Base-by-base conservation (phyloP, 2,113 vertebrate genomes). In the Corythoichthys haematopterus region DNA sequence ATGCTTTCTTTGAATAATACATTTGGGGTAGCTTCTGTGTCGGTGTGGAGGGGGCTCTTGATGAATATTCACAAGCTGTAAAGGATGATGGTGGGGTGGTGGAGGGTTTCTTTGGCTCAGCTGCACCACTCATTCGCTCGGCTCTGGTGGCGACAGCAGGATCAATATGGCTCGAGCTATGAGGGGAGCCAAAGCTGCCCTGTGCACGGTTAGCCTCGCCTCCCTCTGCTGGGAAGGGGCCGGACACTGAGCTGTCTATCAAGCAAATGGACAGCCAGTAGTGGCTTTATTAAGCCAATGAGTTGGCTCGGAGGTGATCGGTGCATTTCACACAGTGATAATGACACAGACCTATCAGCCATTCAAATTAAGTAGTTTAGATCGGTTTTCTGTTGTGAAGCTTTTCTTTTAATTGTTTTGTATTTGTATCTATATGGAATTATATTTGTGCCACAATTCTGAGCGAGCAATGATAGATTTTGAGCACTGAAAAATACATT, bases 51-150 rank as follows among this genome's bases (percentile, higher is more conserved):
- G 33, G 5, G 12, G 38, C 58, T 35, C 43, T 68, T 76, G 73
- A 89, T 92, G 79, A 90, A 91, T 91, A 91, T 92, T 88, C 88
- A 91, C 38, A 63, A 82, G 78, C 69, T 80, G 82, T n/a, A 14
- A 57, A 57, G 55, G 33, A 36, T 36, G 47, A 13, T 50, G 55
- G 33, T 4, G 35, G 3, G 4, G 55, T 28, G 7, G 20, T 20
- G 2, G 55, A 33, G 20, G 4, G 55, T 4, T 8, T 35, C 12
- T 57, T 57, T 57, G 80, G 79, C 81, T 78, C 83, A 85, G 86
- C 84, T 85, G 88, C 65, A 67, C 80, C 78, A 78, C 84, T 86
- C 80, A 81, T 84, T 86, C 76, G 80, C 71, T 80, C 77, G 75
- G 82, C 80, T 77, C 71, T 10, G 8, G 50, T 73, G 71, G 40